Evolutionary conservation across 2,113 vertebrate genomes (phyloP).

Genomic region (Salvator merianae): DNA sequence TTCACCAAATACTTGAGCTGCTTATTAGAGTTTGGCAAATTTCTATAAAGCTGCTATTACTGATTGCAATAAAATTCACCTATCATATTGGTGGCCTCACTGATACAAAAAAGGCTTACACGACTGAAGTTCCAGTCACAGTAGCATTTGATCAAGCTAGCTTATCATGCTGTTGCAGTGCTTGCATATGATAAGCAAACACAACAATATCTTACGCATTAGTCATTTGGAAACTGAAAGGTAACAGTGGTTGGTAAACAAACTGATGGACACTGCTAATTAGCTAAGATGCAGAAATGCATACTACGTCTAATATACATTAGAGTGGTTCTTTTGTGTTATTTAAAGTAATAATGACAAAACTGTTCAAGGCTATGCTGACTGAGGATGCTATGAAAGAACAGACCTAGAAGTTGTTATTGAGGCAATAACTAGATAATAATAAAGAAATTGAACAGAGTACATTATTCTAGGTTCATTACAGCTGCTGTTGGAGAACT

Average conservation of each 20-base stretch:
- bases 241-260: background rate
- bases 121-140: background rate
- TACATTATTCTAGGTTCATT: background rate
- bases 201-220: background rate
- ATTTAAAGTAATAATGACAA: background rate
- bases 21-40: background rate
- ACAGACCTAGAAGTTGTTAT: background rate
- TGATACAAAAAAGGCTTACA: background rate
- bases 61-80: too few relatives aligned
- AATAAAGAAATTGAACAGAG: background rate
- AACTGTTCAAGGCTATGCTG: background rate
- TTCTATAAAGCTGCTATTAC: too few relatives aligned
- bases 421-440: background rate
- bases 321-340: background rate
- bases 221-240: background rate
- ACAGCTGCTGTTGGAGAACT: background rate
- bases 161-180: background rate
- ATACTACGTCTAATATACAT: background rate
- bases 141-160: background rate
- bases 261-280: background rate
- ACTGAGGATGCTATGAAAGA: background rate
- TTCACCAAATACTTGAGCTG: background rate
- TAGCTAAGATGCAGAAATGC: background rate
- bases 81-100: background rate
- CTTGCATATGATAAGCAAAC: background rate